phyloP scores from a whole-genome alignment of 2,113 vertebrate genomes.

The Porphyrio hochstetteri region DNA sequence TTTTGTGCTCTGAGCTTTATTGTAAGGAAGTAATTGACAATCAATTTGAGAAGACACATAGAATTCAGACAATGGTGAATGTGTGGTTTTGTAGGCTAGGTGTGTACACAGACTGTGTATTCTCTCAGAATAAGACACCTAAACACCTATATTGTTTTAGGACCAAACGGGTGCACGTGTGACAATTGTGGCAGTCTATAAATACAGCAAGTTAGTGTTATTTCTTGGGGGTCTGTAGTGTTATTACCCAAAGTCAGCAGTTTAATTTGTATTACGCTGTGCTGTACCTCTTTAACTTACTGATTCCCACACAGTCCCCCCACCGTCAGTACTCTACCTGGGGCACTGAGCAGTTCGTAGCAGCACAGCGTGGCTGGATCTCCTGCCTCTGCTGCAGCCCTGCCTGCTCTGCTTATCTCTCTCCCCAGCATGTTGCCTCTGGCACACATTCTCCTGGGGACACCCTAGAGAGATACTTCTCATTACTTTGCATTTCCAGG shows the following conservation, averaged over 20 bases:
- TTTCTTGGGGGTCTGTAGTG: background rate
- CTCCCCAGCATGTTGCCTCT: background rate
- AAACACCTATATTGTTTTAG: accelerated
- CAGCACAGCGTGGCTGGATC: background rate
- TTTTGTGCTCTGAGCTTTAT: background rate
- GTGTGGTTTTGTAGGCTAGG: background rate
- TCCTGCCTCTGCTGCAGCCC: background rate
- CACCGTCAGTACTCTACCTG: background rate
- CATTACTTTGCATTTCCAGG: background rate
- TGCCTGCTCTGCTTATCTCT: background rate
- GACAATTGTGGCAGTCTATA: background rate
- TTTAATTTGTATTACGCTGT: background rate
- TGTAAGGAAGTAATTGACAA: background rate
- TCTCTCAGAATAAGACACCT: background rate
- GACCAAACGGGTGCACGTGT: accelerated
- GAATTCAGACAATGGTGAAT: background rate
- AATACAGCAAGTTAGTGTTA: background rate
- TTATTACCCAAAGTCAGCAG: background rate
- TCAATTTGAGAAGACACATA: background rate
- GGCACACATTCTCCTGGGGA: background rate
- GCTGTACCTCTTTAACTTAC: background rate
- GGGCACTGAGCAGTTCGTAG: background rate
- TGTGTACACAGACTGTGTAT: background rate
- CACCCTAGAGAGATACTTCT: background rate
- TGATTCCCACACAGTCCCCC: background rate